A percentile compares a stretch with the other conserved stretches of the same genome.
Evolutionary conservation across 2,888 invertebrate species (phyloP).

Genomic region (Acrocera orbiculus): DNA sequence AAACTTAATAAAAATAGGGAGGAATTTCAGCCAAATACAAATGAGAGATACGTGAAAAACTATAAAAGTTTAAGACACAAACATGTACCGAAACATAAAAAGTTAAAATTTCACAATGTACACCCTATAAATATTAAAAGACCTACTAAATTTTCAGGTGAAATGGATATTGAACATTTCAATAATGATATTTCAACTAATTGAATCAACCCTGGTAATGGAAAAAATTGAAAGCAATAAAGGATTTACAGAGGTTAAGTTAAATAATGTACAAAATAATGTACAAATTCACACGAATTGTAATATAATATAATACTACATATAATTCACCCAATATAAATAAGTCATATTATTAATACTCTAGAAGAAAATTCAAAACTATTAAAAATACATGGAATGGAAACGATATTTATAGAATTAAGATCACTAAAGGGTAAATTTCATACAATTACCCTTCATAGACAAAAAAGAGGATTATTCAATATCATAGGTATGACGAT

Average conservation of each 20-base stretch:
- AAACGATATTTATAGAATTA: no score
- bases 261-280: constrained; percentile 8
- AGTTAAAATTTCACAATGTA: constrained; percentile 4
- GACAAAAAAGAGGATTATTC: no score
- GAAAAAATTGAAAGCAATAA: constrained; percentile 1
- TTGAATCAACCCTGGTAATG: neutral
- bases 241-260: constrained; percentile 9
- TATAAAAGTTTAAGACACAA: constrained; percentile 10
- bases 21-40: constrained; percentile 2
- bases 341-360: constrained; percentile 6
- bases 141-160: constrained; percentile 9
- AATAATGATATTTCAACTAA: constrained; percentile 3
- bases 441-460: constrained; percentile 1
- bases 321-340: constrained; percentile 3
- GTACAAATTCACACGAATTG: no score
- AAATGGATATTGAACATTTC: constrained; percentile 3
- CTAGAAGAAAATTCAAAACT: no score
- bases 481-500: constrained; percentile 7
- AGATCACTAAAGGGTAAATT: no score
- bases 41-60: constrained; percentile 7
- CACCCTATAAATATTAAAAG: constrained; percentile 9
- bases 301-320: constrained; percentile 9
- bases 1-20: constrained; percentile 6
- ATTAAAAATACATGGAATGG: no score
- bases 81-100: constrained; percentile 9